Percentiles rank a stretch among this genome's conserved stretches.
phyloP scores from a whole-genome alignment of 2,113 vertebrate species.

The Xenopus tropicalis region UCB_Xtro_10.0 CM004451.2:29475501-29476000 shows the following conservation, averaged over 20 bases:
- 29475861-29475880: slow-evolving; percentile 60
- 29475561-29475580: no score
- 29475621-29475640: no score
- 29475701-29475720: not conserved
- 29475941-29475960: slow-evolving; percentile 17
- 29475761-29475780: slow-evolving; percentile 78
- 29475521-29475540: no score
- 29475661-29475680: no score
- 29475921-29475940: not conserved
- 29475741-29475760: slow-evolving; percentile 72
- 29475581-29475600: no score
- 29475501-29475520: no score
- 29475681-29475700: no score
- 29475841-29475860: slow-evolving; percentile 66
- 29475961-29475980: slow-evolving; percentile 2
- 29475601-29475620: no score
- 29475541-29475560: no score
- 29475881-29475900: not conserved
- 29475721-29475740: slow-evolving; percentile 55
- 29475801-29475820: slow-evolving; percentile 77
- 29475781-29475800: slow-evolving; percentile 78
- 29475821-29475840: slow-evolving; percentile 63
- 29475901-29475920: slow-evolving; percentile 2
- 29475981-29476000: not conserved
- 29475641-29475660: no score